Percentiles rank a stretch among this genome's conserved stretches.
Conservation (phyloP, 2,113 vertebrate species). For the Catharus fuscescens region DNA sequence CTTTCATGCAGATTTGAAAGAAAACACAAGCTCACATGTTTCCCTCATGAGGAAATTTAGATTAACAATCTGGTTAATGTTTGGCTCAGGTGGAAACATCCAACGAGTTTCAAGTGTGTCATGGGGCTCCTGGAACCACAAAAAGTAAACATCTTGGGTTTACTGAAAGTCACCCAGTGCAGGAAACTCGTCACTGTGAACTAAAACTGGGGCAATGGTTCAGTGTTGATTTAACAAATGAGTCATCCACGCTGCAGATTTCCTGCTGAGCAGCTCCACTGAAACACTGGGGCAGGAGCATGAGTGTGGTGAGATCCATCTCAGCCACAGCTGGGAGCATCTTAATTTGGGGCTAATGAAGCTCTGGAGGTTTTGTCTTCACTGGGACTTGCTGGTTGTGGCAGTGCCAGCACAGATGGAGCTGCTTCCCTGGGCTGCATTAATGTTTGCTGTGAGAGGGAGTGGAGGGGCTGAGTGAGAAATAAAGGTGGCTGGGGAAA, state of each 20-base stretch:
- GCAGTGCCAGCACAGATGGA: neutral
- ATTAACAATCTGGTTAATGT: neutral
- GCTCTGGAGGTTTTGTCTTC: neutral
- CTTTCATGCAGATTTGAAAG: neutral
- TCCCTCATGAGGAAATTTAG: neutral
- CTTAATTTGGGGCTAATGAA: neutral
- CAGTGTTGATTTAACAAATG: neutral
- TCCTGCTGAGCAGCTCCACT: neutral
- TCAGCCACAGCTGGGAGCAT: neutral
- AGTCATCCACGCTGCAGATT: neutral
- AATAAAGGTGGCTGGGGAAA: neutral
- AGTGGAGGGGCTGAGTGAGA: neutral
- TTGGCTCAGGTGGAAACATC: neutral
- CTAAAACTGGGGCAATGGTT: neutral
- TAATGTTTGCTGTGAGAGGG: neutral
- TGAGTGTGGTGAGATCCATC: neutral
- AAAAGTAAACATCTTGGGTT: neutral
- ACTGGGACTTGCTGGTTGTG: neutral
- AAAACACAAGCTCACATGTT: neutral
- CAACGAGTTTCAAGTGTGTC: neutral
- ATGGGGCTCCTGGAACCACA: neutral
- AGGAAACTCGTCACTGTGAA: neutral
- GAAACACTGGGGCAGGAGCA: neutral
- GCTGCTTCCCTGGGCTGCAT: neutral
- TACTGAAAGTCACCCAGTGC: neutral